A percentile compares a stretch with the other conserved stretches of the same genome.
Evolutionary conservation across 2,113 vertebrate genomes (phyloP).

Genomic region (Thinocorus orbignyianus): DNA sequence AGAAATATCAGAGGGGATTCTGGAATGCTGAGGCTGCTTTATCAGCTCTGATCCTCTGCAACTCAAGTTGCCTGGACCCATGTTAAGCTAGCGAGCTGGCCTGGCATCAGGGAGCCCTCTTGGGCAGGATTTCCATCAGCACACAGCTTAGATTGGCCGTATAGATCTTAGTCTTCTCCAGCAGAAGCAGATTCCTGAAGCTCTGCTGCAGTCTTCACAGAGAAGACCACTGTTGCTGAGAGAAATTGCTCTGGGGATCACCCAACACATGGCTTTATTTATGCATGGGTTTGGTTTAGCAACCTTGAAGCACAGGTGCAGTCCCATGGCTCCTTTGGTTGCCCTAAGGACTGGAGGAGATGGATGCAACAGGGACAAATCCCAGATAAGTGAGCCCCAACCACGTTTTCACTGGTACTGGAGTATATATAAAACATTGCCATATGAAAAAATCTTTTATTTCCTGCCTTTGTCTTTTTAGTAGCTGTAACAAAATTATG

Average conservation of each 20-base stretch:
- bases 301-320: background rate
- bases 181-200: background rate
- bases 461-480: constrained; percentile 56
- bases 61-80: background rate
- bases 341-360: background rate
- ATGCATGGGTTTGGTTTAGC: background rate
- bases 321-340: background rate
- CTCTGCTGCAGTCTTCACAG: background rate
- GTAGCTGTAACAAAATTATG: background rate
- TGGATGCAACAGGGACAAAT: background rate
- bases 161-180: background rate
- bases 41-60: background rate
- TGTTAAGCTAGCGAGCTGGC: background rate
- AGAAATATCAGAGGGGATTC: background rate
- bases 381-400: background rate
- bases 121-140: background rate
- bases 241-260: background rate
- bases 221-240: background rate
- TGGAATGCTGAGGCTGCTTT: background rate
- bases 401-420: background rate
- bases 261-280: background rate
- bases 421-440: background rate
- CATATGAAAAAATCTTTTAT: background rate
- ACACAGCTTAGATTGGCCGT: background rate
- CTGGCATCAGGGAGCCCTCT: background rate